A percentile compares a stretch with the other conserved stretches of the same genome.
Conservation (phyloP, 2,113 vertebrate species). For the Halcyon senegalensis region DNA sequence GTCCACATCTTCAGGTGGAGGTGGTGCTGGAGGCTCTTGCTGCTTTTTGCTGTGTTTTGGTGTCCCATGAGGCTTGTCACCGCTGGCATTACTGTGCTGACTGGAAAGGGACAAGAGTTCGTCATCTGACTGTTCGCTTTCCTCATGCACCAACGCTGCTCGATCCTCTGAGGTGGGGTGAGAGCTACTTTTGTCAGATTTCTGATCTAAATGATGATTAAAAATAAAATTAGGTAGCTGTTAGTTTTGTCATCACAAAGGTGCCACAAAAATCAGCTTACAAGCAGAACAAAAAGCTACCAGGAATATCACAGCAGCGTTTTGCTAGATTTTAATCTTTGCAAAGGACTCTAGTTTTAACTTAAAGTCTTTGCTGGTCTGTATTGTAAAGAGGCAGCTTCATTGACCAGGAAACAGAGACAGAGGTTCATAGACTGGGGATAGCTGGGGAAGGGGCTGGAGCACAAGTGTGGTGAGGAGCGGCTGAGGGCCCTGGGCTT, state of each 20-base stretch:
- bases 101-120: conserved; percentile 97
- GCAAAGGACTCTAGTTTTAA: neutral
- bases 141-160: conserved; percentile 85
- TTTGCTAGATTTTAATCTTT: neutral
- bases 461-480: too few species aligned
- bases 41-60: conserved; percentile 78
- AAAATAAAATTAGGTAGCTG: conserved; percentile 48
- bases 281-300: neutral
- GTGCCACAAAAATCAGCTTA: neutral
- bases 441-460: too few species aligned
- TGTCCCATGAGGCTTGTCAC: conserved; percentile 76
- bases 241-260: neutral
- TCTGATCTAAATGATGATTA: conserved; percentile 76
- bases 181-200: conserved; percentile 79
- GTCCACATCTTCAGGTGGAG: conserved; percentile 86
- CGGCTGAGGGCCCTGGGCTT: too few species aligned
- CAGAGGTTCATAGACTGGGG: neutral
- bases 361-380: neutral
- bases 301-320: neutral
- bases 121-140: conserved; percentile 96
- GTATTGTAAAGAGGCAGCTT: neutral
- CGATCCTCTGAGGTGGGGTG: conserved; percentile 83
- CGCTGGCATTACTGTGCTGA: conserved; percentile 86
- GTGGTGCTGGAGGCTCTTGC: conserved; percentile 58
- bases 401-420: neutral